Conservation (phyloP, 2,888 invertebrate genomes). For the Crocallis elinguaria region DNA sequence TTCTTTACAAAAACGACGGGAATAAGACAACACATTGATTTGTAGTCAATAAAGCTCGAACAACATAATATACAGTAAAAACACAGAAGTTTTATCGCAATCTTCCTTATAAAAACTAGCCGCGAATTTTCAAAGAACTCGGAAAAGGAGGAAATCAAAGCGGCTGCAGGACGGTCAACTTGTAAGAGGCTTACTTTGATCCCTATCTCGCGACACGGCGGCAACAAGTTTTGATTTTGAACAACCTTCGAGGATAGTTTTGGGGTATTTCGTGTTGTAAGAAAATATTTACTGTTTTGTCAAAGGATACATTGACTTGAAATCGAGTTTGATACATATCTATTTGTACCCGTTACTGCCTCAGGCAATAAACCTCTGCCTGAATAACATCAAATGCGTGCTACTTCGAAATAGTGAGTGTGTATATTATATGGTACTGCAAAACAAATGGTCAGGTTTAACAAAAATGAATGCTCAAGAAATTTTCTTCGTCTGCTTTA, state of each 20-base stretch:
- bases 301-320: not conserved
- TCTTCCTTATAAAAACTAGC: slow-evolving; percentile 29
- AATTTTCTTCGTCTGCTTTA: too few relatives aligned
- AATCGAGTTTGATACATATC: not conserved
- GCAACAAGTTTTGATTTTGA: slow-evolving; percentile 53
- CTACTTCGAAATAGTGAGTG: not conserved
- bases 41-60: not conserved
- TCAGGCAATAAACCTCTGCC: not conserved
- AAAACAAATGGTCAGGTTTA: too few relatives aligned
- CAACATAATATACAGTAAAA: slow-evolving; percentile 2
- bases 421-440: too few relatives aligned
- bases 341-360: not conserved
- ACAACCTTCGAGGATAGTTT: slow-evolving; percentile 38
- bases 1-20: not conserved
- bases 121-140: slow-evolving; percentile 27
- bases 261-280: slow-evolving; percentile 16
- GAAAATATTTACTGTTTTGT: slow-evolving; percentile 24
- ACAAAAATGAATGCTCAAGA: too few relatives aligned
- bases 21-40: not conserved
- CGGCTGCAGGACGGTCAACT: slow-evolving; percentile 47
- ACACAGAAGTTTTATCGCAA: slow-evolving; percentile 27
- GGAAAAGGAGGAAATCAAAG: slow-evolving; percentile 45
- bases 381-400: not conserved
- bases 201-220: slow-evolving; percentile 47
- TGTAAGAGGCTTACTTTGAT: slow-evolving; percentile 57